Percentiles rank a stretch among this genome's conserved stretches.
Evolutionary conservation across 2,888 invertebrate genomes (phyloP).

Genomic region (Oxycera nigricornis): DNA sequence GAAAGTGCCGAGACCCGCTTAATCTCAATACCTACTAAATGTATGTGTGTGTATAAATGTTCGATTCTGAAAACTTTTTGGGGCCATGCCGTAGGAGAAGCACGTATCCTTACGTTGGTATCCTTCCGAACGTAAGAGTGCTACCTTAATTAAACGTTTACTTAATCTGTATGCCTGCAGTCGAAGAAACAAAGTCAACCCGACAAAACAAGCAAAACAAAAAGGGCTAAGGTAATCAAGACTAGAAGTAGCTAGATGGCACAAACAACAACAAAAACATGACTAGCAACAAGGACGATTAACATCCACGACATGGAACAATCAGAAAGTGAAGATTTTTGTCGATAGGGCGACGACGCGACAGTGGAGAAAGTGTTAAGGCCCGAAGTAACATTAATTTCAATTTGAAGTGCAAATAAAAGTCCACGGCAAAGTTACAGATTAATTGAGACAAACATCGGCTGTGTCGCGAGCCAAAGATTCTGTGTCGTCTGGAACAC

Average conservation of each 20-base stretch:
- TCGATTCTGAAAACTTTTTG: slow-evolving; percentile 18
- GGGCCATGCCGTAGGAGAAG: slow-evolving; percentile 12
- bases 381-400: slow-evolving; percentile 38
- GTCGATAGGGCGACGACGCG: neutral
- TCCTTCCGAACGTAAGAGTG: neutral
- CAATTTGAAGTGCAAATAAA: slow-evolving; percentile 44
- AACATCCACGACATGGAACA: neutral
- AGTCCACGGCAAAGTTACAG: slow-evolving; percentile 34
- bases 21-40: slow-evolving; percentile 8
- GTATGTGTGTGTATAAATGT: neutral
- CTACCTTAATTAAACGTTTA: slow-evolving; percentile 36
- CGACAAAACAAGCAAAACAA: neutral
- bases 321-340: neutral
- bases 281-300: neutral
- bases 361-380: slow-evolving; percentile 4
- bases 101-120: slow-evolving; percentile 32
- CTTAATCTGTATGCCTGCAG: slow-evolving; percentile 37
- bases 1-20: slow-evolving; percentile 13
- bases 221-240: slow-evolving; percentile 24
- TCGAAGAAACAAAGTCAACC: slow-evolving; percentile 9
- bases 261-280: neutral
- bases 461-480: neutral
- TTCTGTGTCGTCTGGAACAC: neutral
- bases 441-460: slow-evolving; percentile 40
- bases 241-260: neutral